Conservation (phyloP, 2,888 invertebrate genomes). For the Orchesella flavescens region DNA sequence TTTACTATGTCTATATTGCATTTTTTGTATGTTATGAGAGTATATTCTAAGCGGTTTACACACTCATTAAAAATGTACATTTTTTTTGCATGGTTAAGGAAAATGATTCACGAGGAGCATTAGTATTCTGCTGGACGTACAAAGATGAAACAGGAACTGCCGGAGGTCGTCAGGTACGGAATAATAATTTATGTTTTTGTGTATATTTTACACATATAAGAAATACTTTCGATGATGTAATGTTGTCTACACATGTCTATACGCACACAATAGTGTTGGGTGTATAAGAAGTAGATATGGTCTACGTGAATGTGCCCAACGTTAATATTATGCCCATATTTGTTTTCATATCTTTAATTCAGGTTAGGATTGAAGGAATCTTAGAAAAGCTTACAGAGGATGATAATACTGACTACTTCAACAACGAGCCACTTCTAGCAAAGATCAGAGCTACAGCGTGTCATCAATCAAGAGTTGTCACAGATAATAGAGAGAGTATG, state of each 20-base stretch:
- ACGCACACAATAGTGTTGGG: no score
- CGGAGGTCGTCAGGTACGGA: slow-evolving; percentile 57
- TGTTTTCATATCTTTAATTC: no score
- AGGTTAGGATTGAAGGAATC: slow-evolving; percentile 90
- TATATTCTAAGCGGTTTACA: no score
- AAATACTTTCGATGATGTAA: background rate
- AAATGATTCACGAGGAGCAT: slow-evolving; percentile 52
- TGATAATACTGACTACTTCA: slow-evolving; percentile 89
- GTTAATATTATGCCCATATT: no score
- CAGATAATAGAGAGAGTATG: slow-evolving; percentile 71
- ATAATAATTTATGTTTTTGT: no score
- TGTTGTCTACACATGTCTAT: background rate
- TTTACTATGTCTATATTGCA: background rate
- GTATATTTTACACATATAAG: no score
- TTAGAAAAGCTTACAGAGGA: slow-evolving; percentile 83
- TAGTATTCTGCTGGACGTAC: slow-evolving; percentile 63
- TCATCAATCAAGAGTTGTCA: slow-evolving; percentile 85
- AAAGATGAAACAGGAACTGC: slow-evolving; percentile 38
- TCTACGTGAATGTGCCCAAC: no score
- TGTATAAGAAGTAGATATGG: no score
- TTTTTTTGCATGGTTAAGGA: slow-evolving; percentile 43
- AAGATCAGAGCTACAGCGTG: slow-evolving; percentile 92
- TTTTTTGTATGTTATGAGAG: background rate
- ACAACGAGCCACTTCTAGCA: slow-evolving; percentile 85
- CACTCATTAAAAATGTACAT: slow-evolving; percentile 28